phyloP scores from a whole-genome alignment of 64 coral and sea anemone genomes.

The Dendronephthya gigantea region DNA sequence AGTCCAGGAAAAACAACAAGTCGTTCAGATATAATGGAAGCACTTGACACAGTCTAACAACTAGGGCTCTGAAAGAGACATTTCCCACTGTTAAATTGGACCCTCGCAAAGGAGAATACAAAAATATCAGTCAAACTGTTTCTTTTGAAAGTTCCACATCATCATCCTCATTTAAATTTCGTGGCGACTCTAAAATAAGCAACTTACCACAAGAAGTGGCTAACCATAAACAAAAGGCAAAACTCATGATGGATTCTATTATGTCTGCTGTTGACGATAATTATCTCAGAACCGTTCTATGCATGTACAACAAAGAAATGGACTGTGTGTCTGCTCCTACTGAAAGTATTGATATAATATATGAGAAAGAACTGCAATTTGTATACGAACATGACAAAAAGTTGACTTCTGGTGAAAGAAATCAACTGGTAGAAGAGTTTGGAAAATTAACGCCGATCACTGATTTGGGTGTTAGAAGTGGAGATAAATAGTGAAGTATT shows the following conservation, averaged over 20 bases:
- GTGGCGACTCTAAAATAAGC: neutral
- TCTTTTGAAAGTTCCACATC: neutral
- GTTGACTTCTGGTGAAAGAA: neutral
- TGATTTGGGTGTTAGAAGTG: neutral
- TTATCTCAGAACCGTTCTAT: neutral
- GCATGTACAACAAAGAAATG: conserved; percentile 24
- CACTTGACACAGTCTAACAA: neutral
- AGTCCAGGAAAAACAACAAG: neutral
- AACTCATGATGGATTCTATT: neutral
- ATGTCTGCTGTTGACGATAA: neutral
- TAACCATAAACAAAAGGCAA: neutral
- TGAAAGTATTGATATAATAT: conserved; percentile 20
- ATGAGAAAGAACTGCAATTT: conserved; percentile 31
- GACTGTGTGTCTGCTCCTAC: conserved; percentile 5
- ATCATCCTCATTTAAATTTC: neutral
- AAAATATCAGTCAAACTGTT: neutral
- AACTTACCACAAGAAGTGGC: neutral
- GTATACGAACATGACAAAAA: neutral
- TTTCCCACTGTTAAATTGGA: neutral
- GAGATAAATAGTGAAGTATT: neutral
- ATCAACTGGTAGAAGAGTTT: conserved; percentile 21
- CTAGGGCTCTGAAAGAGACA: neutral
- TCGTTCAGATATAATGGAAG: neutral
- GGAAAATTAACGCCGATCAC: neutral
- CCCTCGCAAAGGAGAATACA: neutral